These are phyloP conservation scores for Paelopatides confundens DNA, from an alignment of 53 echinoderm and acorn worm species.

Conservation along the genomic window DNA sequence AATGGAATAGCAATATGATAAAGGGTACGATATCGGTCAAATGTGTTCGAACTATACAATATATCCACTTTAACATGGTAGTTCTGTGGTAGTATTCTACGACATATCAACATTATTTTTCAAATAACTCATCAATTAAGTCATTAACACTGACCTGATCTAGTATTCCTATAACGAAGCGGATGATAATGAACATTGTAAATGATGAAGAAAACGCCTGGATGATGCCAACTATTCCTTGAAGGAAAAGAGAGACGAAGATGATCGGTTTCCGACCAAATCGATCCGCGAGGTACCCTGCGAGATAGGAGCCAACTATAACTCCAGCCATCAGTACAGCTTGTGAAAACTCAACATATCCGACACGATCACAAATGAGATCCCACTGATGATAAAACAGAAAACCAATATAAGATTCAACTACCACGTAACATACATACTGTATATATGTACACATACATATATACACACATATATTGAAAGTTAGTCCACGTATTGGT, in stretches of 20 bases:
- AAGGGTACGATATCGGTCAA: too few species aligned
- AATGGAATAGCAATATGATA: too few species aligned
- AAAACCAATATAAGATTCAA: too few species aligned
- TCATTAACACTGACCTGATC: constrained; percentile 64
- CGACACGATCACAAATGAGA: constrained; percentile 70
- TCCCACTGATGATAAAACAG: constrained; percentile 70
- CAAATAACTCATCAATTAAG: too few species aligned
- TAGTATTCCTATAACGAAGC: constrained; percentile 73
- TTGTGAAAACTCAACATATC: constrained; percentile 77
- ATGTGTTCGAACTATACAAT: too few species aligned
- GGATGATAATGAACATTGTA: constrained; percentile 73
- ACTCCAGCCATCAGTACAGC: constrained; percentile 85
- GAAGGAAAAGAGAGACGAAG: constrained; percentile 77
- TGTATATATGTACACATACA: too few species aligned
- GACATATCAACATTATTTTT: too few species aligned
- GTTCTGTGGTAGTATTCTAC: too few species aligned
- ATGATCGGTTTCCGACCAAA: constrained; percentile 83
- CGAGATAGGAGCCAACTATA: constrained; percentile 80
- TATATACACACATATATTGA: too few species aligned
- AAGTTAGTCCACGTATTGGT: too few species aligned
- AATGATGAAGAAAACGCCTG: constrained; percentile 79
- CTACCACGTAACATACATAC: too few species aligned
- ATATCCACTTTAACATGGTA: too few species aligned
- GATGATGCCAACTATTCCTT: constrained; percentile 69
- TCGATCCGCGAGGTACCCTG: constrained; percentile 85